Evolutionary conservation across 2,113 vertebrate species (phyloP).

Genomic region (Austrofundulus limnaeus): DNA sequence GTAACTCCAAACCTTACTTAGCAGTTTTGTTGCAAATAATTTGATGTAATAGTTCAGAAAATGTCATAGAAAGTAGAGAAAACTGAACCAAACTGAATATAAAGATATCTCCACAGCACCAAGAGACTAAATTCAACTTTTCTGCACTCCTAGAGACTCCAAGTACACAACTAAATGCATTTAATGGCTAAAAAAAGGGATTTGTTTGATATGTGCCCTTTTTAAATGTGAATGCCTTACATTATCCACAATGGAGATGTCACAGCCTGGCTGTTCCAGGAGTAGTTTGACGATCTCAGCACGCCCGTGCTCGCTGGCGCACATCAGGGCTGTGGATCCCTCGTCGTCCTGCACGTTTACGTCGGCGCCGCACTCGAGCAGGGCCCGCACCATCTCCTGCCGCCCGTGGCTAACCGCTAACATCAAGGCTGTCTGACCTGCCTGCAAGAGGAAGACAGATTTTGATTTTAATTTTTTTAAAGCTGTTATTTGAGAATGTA

Average conservation of each 20-base stretch:
- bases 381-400: constrained; percentile 90
- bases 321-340: constrained; percentile 95
- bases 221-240: constrained; percentile 82
- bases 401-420: constrained; percentile 90
- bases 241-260: constrained; percentile 86
- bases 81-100: too few relatives aligned
- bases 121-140: too few relatives aligned
- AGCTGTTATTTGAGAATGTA: too few relatives aligned
- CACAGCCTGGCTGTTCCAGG: constrained; percentile 86
- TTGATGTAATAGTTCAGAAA: too few relatives aligned
- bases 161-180: too few relatives aligned
- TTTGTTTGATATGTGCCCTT: too few relatives aligned
- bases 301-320: constrained; percentile 90
- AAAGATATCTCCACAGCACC: too few relatives aligned
- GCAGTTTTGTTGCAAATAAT: too few relatives aligned
- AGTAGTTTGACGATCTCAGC: constrained; percentile 87
- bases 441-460: constrained; percentile 70
- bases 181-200: too few relatives aligned
- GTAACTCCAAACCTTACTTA: too few relatives aligned
- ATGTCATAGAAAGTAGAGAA: too few relatives aligned
- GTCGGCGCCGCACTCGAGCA: constrained; percentile 84
- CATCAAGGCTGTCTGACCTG: constrained; percentile 93
- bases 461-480: background rate
- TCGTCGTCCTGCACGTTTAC: constrained; percentile 92
- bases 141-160: too few relatives aligned